Conservation (phyloP, 2,888 invertebrate species). For the Macrostomum cliftonense region DNA sequence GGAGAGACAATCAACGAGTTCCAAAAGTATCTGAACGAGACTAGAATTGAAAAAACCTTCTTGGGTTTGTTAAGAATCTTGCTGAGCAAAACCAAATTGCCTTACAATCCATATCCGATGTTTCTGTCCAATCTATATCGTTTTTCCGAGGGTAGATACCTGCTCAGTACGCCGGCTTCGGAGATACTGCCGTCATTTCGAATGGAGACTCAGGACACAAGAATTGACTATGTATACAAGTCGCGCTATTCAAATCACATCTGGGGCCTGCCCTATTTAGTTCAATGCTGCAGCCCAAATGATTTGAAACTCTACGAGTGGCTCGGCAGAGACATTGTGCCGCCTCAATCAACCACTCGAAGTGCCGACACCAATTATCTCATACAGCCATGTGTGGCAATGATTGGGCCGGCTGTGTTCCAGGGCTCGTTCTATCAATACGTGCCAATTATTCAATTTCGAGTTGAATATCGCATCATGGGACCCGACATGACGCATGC, state of each 20-base stretch:
- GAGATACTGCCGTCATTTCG: too few species aligned
- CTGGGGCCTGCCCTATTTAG: conserved; percentile 22
- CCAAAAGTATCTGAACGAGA: conserved; percentile 20
- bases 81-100: conserved; percentile 19
- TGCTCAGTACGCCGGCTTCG: too few species aligned
- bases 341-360: conserved; percentile 16
- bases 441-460: conserved; percentile 19
- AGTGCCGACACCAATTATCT: conserved; percentile 11
- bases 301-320: conserved; percentile 20
- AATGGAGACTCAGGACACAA: neutral
- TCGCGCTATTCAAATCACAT: conserved; percentile 11
- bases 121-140: conserved; percentile 19
- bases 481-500: conserved; percentile 22
- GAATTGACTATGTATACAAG: conserved; percentile 4
- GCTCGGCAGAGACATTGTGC: conserved; percentile 22
- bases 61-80: conserved; percentile 17
- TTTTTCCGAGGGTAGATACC: conserved; percentile 16
- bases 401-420: conserved; percentile 24
- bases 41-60: conserved; percentile 20
- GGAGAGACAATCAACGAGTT: conserved; percentile 9
- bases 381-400: conserved; percentile 27
- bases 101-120: conserved; percentile 28
- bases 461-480: conserved; percentile 23
- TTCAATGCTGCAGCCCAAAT: conserved; percentile 17
- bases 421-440: conserved; percentile 23